Conservation (phyloP, 2,797 vertebrate genomes). For the Chromobotia macracanthus region DNA sequence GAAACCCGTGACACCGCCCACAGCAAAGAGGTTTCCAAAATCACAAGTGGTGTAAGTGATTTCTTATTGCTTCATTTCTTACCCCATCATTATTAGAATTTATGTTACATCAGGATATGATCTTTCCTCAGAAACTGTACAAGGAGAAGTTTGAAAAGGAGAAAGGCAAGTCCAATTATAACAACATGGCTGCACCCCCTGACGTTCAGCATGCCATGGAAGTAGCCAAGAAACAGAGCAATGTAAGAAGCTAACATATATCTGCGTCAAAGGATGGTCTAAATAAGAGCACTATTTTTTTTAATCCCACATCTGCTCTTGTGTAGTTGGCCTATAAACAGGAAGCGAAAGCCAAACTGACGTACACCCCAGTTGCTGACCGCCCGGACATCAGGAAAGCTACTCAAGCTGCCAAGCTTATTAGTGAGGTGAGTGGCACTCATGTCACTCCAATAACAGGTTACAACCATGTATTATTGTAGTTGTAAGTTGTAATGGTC, state of each 20-base stretch:
- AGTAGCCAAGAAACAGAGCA: conserved; percentile 93
- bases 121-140: conserved; percentile 85
- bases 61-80: neutral
- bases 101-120: too few species aligned
- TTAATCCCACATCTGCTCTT: conserved; percentile 3
- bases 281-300: neutral
- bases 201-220: conserved; percentile 95
- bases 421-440: conserved; percentile 85
- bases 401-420: conserved; percentile 89
- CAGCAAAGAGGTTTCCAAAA: conserved; percentile 89
- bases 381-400: conserved; percentile 96
- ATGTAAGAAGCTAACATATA: conserved; percentile 73
- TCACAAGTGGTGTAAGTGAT: conserved; percentile 88
- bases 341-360: conserved; percentile 89
- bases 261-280: neutral
- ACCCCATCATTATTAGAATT: neutral
- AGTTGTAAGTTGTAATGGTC: neutral
- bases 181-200: conserved; percentile 89
- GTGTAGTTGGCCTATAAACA: conserved; percentile 90
- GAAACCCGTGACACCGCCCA: conserved; percentile 90
- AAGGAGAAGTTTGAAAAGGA: conserved; percentile 94
- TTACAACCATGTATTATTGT: neutral
- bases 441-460: neutral
- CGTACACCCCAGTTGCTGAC: conserved; percentile 89
- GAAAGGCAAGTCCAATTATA: conserved; percentile 93